Percentiles rank a stretch among this genome's conserved stretches.
Evolutionary conservation across 2,888 invertebrate genomes (phyloP).

Genomic region (Adineta ricciae): DNA sequence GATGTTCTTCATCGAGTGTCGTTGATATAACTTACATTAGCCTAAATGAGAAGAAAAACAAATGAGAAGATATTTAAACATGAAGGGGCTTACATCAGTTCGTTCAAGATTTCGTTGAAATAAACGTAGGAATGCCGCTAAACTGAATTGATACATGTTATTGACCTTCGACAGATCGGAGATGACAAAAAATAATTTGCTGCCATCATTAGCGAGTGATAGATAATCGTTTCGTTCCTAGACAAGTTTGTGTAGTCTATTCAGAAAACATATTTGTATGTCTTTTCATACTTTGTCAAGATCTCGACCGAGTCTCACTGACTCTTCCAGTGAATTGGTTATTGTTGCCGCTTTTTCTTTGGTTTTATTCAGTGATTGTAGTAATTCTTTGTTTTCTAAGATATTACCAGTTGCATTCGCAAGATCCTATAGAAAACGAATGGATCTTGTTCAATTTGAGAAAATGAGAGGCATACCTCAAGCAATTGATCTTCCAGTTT

Average conservation of each 20-base stretch:
- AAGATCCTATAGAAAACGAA: conserved; percentile 50
- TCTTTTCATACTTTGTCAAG: conserved; percentile 47
- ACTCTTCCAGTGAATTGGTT: conserved; percentile 61
- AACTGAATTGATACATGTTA: conserved; percentile 60
- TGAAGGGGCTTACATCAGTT: conserved; percentile 27
- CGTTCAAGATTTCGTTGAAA: conserved; percentile 53
- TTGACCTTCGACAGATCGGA: conserved; percentile 58
- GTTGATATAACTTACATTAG: neutral
- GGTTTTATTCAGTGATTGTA: conserved; percentile 66
- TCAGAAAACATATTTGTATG: neutral
- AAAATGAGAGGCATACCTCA: conserved; percentile 48
- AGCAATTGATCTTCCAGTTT: conserved; percentile 73
- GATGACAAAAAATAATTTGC: conserved; percentile 59
- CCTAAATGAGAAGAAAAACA: neutral
- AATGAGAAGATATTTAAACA: no score
- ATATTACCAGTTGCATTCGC: conserved; percentile 72
- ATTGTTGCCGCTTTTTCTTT: conserved; percentile 67
- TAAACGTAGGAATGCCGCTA: conserved; percentile 55
- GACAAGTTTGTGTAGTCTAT: neutral
- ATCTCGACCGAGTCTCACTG: conserved; percentile 55
- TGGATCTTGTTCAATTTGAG: no score
- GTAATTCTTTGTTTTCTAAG: conserved; percentile 67
- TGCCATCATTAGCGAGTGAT: conserved; percentile 59
- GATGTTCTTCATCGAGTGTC: neutral
- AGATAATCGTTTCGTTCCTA: conserved; percentile 60